Conservation (phyloP, 2,888 invertebrate genomes). For the Euzetes globulus region DNA sequence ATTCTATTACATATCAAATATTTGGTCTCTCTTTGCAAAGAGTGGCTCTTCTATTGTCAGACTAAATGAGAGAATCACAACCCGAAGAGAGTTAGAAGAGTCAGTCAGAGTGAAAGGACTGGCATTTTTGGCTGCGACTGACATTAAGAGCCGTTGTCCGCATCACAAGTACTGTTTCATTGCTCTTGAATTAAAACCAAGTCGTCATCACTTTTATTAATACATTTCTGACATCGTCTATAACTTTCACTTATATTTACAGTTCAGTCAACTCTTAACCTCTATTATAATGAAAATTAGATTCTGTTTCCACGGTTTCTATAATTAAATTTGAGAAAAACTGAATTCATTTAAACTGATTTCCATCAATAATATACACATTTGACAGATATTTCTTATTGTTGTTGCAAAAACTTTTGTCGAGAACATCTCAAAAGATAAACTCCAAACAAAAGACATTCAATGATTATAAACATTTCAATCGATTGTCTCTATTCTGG, state of each 20-base stretch:
- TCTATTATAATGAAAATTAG: no score
- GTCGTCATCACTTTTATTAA: background rate
- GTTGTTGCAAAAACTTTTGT: background rate
- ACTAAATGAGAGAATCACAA: background rate
- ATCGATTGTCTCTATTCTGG: background rate
- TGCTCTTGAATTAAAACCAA: conserved; percentile 19
- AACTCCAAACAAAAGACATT: background rate
- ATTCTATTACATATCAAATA: background rate
- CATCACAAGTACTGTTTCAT: conserved; percentile 2
- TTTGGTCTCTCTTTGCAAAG: background rate
- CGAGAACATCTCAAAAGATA: background rate
- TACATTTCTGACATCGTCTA: background rate
- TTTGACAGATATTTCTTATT: background rate
- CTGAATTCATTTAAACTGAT: no score
- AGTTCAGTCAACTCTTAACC: no score
- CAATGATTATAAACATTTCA: background rate
- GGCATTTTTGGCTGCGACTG: background rate
- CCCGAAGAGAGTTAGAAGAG: no score
- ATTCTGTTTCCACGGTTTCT: no score
- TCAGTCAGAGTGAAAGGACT: background rate
- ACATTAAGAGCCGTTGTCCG: conserved; percentile 19
- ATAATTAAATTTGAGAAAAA: no score
- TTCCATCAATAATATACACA: background rate
- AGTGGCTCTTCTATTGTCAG: background rate
- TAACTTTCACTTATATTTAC: background rate